phyloP scores from a whole-genome alignment of 1,140 invertebrate species.

The Eupristina koningsbergeri region DNA sequence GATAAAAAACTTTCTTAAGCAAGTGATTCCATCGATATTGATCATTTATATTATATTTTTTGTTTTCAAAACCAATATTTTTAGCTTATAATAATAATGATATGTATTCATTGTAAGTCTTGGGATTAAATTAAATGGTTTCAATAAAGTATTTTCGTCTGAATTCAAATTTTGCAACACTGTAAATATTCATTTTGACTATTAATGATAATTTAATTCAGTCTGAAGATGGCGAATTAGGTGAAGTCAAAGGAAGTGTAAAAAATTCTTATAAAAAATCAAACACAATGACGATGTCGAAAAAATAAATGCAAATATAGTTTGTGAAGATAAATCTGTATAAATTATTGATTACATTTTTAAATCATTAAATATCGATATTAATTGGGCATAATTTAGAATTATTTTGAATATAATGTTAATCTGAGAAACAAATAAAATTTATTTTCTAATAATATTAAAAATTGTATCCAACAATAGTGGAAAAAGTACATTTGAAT shows the following conservation, averaged over 20 bases:
- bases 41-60: too few relatives aligned
- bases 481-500: too few relatives aligned
- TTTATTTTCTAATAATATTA: too few relatives aligned
- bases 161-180: neutral
- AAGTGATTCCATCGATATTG: neutral
- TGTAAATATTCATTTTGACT: slow-evolving; percentile 12
- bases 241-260: neutral
- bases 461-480: too few relatives aligned
- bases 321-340: too few relatives aligned
- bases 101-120: neutral
- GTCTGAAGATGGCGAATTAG: neutral
- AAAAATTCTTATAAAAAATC: neutral
- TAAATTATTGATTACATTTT: too few relatives aligned
- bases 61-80: too few relatives aligned
- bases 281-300: neutral
- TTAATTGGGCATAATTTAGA: too few relatives aligned
- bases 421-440: too few relatives aligned
- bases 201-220: neutral
- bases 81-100: too few relatives aligned
- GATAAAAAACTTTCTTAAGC: neutral
- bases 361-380: too few relatives aligned
- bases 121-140: neutral
- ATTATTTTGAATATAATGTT: too few relatives aligned
- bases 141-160: neutral
- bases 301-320: neutral